Evolutionary conservation across 2,888 invertebrate species (phyloP), one percentile per base, ranked within the genome.

Genomic region (Thereva unica): DNA sequence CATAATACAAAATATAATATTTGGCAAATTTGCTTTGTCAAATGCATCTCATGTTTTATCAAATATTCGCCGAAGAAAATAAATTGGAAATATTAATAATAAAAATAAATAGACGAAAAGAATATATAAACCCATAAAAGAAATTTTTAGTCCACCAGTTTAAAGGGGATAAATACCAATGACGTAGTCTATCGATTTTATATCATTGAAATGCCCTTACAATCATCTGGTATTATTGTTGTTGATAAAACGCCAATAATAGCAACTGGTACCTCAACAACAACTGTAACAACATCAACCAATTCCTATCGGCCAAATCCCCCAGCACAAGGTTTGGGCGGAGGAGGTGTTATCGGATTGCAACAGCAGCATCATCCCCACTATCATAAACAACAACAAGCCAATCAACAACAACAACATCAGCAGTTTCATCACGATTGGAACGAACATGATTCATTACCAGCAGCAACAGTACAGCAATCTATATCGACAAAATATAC

Each of bases 151-250:
- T 23, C 23, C 23, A 23, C 23, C 23, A 23, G 23, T 23, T 23
- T 2, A 23, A 23, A 23, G 23, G 23, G 23, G 23, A 23, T 23
- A 23, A 23, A 56, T 44, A 44, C 44, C 44, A 59, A 59, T 59
- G 57, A 59, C 57, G 35, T 59, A 59, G 57, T 37, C 10, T 37
- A 44, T 12, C 47, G 66, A 37, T 50, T 23, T n/a, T 23, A 23
- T 23, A 23, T 49, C 55, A 44, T 71, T 71, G 73, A 72, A 70
- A 76, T 77, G 76, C 76, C 76, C 72, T 73, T 76, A 71, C 74
- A 74, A 73, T 76, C 76, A 65, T 76, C 76, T 63, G 77, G 77
- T 71, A 76, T 76, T 72, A 76, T 77, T 74, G 76, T 77, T 73
- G 77, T 76, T 72, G 76, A 77, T 69, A 77, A 77, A 71, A 72